Evolutionary conservation across 2,888 invertebrate species (phyloP).

Genomic region (Hyposoter dolosus): DNA sequence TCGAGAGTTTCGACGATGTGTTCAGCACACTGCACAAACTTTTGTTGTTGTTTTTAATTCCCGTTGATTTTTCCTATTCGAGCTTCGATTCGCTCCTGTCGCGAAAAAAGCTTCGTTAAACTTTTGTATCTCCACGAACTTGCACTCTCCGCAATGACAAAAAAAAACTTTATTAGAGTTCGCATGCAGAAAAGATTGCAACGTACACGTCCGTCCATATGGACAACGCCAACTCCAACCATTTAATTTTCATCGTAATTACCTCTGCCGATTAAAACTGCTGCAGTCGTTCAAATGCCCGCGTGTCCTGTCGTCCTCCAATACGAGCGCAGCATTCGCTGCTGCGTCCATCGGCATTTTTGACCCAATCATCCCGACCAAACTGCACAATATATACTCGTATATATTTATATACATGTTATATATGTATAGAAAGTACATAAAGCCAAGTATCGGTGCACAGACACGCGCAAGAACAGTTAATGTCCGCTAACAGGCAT

Average conservation of each 20-base stretch:
- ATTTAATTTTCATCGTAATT: slow-evolving; percentile 84
- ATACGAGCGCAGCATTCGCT: slow-evolving; percentile 34
- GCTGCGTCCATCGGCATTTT: not conserved
- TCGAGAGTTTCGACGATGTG: not conserved
- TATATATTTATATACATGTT: not conserved
- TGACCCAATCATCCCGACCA: not conserved
- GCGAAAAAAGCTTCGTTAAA: slow-evolving; percentile 20
- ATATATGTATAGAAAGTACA: not conserved
- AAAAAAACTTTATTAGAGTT: slow-evolving; percentile 41
- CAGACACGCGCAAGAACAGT: slow-evolving; percentile 73
- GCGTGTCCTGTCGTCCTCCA: slow-evolving; percentile 7
- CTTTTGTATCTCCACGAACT: not conserved
- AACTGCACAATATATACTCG: not conserved
- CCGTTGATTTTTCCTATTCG: not conserved
- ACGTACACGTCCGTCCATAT: slow-evolving; percentile 10
- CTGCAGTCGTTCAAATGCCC: slow-evolving; percentile 79
- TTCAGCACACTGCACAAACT: not conserved
- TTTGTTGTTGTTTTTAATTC: slow-evolving; percentile 4
- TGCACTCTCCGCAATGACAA: not conserved
- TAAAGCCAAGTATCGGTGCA: slow-evolving; percentile 14
- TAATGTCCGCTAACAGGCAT: slow-evolving; percentile 84
- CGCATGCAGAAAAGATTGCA: slow-evolving; percentile 23
- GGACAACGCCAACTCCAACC: slow-evolving; percentile 69
- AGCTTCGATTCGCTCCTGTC: not conserved
- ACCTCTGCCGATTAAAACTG: slow-evolving; percentile 83